phyloP scores from a whole-genome alignment of 2,113 vertebrate species.

The Cephalopterus ornatus region DNA sequence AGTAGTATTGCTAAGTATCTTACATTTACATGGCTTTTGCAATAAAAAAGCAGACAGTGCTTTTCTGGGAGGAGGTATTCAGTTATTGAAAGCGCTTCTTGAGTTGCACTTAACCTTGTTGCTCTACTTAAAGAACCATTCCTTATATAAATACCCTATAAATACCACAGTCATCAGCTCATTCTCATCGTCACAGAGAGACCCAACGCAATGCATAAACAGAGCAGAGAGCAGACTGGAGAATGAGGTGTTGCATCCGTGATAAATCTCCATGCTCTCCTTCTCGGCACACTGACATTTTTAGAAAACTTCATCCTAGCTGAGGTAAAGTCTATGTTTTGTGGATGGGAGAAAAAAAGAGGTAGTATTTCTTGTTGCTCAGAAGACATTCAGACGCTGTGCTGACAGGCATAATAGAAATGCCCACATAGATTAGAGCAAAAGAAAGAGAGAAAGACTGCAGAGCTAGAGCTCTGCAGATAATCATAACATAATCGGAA shows the following conservation, averaged over 20 bases:
- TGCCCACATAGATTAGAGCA: conserved; percentile 28
- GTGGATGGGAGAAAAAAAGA: background rate
- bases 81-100: background rate
- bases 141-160: background rate
- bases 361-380: background rate
- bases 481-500: conserved; percentile 6
- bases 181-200: background rate
- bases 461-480: conserved; percentile 11
- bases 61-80: background rate
- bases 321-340: background rate
- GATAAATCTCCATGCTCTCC: background rate
- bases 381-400: background rate
- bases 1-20: background rate
- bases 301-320: background rate
- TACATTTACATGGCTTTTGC: background rate
- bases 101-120: background rate
- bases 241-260: background rate
- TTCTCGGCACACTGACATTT: background rate
- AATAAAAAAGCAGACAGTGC: background rate
- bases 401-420: conserved; percentile 24
- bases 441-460: background rate
- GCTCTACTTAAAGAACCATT: background rate
- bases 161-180: background rate
- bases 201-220: background rate
- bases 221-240: background rate